phyloP scores from a whole-genome alignment of 2,888 invertebrate genomes.

The Diplolepis rosae region DNA sequence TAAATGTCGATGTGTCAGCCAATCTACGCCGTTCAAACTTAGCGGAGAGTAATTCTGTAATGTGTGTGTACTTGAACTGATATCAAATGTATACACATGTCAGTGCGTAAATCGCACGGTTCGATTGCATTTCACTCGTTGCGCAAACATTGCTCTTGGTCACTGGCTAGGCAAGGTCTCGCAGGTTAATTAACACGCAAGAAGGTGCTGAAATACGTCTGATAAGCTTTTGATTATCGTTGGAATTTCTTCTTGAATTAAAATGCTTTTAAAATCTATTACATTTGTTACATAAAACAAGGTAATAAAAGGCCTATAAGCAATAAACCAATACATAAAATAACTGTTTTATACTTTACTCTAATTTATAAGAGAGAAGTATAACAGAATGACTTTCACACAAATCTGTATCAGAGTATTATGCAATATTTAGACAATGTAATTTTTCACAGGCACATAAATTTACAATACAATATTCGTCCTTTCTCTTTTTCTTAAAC shows the following conservation, averaged over 20 bases:
- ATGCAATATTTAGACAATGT: slow-evolving; percentile 20
- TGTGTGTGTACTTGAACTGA: background rate
- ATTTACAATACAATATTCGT: slow-evolving; percentile 24
- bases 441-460: slow-evolving; percentile 3
- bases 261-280: background rate
- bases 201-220: slow-evolving; percentile 6
- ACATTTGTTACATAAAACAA: background rate
- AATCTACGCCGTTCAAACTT: slow-evolving; percentile 1
- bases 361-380: background rate
- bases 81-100: slow-evolving; percentile 12
- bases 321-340: background rate
- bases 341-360: background rate
- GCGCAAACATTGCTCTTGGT: background rate
- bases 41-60: background rate
- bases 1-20: slow-evolving; percentile 18
- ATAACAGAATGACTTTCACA: background rate
- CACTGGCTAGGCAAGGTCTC: background rate
- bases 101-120: slow-evolving; percentile 1
- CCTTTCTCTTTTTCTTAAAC: slow-evolving; percentile 23
- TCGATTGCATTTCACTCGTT: slow-evolving; percentile 12
- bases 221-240: slow-evolving; percentile 9
- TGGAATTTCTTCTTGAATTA: background rate
- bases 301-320: background rate
- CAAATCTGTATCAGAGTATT: slow-evolving; percentile 5
- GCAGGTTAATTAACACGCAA: slow-evolving; percentile 22